These are phyloP conservation scores for Pseudomyrmex gracilis DNA, from an alignment of 1,140 invertebrate genomes.

Conservation along the genomic window DNA sequence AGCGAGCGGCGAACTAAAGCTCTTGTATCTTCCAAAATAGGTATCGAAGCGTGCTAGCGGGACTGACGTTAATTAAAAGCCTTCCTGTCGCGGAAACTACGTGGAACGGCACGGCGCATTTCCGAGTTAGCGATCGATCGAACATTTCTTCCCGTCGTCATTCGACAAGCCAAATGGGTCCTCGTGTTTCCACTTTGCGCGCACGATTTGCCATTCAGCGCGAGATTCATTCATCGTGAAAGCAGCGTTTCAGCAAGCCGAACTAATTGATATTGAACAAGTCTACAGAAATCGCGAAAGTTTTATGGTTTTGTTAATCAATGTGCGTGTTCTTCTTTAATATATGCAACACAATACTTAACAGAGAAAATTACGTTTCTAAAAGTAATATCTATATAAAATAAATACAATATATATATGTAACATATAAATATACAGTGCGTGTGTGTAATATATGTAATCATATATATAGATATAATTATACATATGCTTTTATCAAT, in stretches of 20 bases:
- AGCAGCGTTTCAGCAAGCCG: constrained; percentile 25
- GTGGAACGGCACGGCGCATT: constrained; percentile 35
- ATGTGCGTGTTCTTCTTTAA: no score
- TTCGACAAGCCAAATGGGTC: constrained; percentile 36
- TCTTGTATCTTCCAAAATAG: constrained; percentile 71
- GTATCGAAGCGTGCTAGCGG: constrained; percentile 60
- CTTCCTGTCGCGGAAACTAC: constrained; percentile 56
- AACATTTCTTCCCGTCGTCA: constrained; percentile 55
- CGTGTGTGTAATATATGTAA: no score
- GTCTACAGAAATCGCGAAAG: neutral
- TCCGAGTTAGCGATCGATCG: constrained; percentile 58
- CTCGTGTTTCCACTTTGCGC: constrained; percentile 46
- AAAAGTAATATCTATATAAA: no score
- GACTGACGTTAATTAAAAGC: constrained; percentile 72
- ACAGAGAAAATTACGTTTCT: no score
- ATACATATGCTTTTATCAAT: no score
- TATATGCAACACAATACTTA: no score
- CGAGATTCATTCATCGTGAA: constrained; percentile 20
- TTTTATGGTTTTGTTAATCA: neutral
- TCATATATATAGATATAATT: no score
- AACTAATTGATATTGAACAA: constrained; percentile 43
- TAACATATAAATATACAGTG: no score
- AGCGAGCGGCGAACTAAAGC: constrained; percentile 23
- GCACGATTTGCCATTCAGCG: constrained; percentile 30
- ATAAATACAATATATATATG: no score